phyloP scores from a whole-genome alignment of 2,113 vertebrate genomes.

The Zosterops hypoxanthus region DNA sequence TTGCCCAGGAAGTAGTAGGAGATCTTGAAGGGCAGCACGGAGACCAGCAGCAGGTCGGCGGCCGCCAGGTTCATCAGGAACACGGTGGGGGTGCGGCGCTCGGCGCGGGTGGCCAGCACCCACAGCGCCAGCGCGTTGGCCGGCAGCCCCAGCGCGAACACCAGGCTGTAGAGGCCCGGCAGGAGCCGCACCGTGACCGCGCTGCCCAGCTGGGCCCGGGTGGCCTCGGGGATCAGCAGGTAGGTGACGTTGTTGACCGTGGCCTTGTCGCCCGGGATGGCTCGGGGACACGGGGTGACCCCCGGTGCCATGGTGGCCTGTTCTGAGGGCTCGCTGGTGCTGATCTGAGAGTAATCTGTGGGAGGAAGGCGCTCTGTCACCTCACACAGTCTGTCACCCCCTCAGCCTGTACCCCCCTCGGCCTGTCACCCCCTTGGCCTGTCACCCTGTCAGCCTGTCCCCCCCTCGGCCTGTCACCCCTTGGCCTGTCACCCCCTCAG shows the following conservation, averaged over 20 bases:
- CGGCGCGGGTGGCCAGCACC: constrained; percentile 79
- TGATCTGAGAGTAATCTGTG: neutral
- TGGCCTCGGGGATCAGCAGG: neutral
- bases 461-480: neutral
- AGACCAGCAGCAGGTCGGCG: constrained; percentile 80
- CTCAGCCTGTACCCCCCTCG: neutral
- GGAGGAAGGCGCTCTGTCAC: neutral
- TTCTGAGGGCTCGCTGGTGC: neutral
- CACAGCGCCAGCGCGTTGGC: constrained; percentile 84
- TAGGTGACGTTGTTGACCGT: neutral
- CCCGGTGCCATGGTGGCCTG: rapidly evolving
- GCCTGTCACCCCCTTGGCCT: no score
- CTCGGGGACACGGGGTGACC: neutral
- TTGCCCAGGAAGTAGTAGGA: constrained; percentile 85
- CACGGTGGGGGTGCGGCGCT: constrained; percentile 77
- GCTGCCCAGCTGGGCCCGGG: constrained; percentile 31
- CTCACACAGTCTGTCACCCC: neutral
- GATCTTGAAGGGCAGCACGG: constrained; percentile 82
- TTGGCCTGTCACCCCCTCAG: no score
- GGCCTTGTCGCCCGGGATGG: constrained; percentile 35
- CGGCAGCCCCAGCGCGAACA: constrained; percentile 80
- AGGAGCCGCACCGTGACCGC: constrained; percentile 68
- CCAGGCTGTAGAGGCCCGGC: constrained; percentile 77
- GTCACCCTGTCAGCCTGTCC: neutral
- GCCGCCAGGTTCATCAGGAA: constrained; percentile 87